Evolutionary conservation across 2,888 invertebrate genomes (phyloP).

Genomic region (Agrochola circellaris): DNA sequence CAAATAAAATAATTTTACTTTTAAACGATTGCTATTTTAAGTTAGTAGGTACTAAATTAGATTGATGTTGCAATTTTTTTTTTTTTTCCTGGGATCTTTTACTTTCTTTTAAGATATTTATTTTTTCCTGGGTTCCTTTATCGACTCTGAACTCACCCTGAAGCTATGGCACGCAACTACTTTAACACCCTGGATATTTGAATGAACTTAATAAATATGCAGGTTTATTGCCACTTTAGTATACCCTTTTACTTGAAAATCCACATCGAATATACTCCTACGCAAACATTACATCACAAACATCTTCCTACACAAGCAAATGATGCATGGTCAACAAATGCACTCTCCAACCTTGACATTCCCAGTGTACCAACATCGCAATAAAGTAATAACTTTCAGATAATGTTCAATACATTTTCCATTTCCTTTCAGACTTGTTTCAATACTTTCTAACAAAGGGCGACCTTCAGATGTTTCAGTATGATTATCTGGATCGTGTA

Average conservation of each 20-base stretch:
- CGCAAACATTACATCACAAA: constrained; percentile 9
- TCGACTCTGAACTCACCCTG: no score
- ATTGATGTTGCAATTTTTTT: no score
- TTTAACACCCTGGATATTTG: no score
- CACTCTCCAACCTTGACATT: constrained; percentile 47
- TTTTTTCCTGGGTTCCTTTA: no score
- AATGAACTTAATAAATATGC: neutral
- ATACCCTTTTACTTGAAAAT: no score
- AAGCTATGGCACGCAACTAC: no score
- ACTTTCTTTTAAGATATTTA: no score
- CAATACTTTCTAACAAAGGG: constrained; percentile 63
- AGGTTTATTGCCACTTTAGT: no score
- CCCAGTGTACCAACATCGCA: constrained; percentile 7
- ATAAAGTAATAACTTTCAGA: constrained; percentile 42
- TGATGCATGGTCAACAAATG: constrained; percentile 30
- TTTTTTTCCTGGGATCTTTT: no score
- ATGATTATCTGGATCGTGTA: constrained; percentile 79
- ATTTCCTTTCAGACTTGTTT: constrained; percentile 58
- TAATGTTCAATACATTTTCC: constrained; percentile 59
- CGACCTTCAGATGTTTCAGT: constrained; percentile 81
- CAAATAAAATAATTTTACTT: no score
- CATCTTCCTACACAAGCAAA: neutral
- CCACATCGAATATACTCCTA: neutral
- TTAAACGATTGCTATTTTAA: no score
- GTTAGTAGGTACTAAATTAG: no score